Base-by-base conservation (phyloP, 2,888 invertebrate genomes). In the Erebia palarica region DNA sequence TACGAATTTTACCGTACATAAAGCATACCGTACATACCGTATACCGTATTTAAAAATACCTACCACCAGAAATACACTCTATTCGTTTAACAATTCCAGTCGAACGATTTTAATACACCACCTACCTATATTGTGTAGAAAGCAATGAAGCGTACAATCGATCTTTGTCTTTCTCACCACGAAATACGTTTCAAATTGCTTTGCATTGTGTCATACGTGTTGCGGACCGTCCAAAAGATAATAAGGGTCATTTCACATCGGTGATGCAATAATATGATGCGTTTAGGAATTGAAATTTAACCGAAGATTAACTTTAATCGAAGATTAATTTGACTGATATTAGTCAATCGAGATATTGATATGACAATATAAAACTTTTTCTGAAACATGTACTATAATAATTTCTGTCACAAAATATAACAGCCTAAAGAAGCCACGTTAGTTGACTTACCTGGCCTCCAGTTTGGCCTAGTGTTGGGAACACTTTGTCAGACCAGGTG, bases 101-200 rank as follows among this genome's bases (percentile, higher is more conserved):
- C 80, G 83, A 86, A 80, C 82, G 86, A 85, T 86, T 83, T 69
- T 65, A n/a, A 65, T 66, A 71, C 82, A 82, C 80, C 79, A 80
- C 55, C 65, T 61, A 64, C 65, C 63, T 66, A 69, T 59, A 68
- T 3, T 27, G 27, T 55, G 69, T 70, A 51, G 16, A 66, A 57
- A 60, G 66, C 78, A 79, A 81, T 79, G 79, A 44, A 59, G 36
- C 77, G 78, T 76, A 79, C 67, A 73, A 47, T 21, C 71, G 44
- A 73, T 71, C 49, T 64, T 44, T 27, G 65, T 59, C 71, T 60
- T 70, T 66, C 27, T 8, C 13, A 10, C 36, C 49, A 53, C 47
- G 73, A 44, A 58, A 72, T 76, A 75, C 63, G 60, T 11, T 64
- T 60, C 55, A 75, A 70, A 73, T 63, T 75, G 53, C 69, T 47